Percentiles rank a stretch among this genome's conserved stretches.
Conservation (phyloP, 1,140 invertebrate genomes). For the Mercenaria mercenaria region DNA sequence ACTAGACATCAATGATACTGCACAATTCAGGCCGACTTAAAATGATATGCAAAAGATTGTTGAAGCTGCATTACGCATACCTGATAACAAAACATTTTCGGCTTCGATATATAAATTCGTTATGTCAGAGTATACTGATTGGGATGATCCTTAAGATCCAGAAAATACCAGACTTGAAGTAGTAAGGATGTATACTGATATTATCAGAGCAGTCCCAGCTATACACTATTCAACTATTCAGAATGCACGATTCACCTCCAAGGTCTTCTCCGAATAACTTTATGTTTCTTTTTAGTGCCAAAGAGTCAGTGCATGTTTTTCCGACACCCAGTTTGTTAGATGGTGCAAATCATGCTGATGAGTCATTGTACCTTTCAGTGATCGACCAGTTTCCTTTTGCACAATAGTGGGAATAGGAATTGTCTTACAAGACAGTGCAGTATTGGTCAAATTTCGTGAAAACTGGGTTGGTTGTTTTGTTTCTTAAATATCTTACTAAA, state of each 20-base stretch:
- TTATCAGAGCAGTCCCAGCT: neutral
- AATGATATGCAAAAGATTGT: neutral
- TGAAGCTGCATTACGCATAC: neutral
- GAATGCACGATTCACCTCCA: neutral
- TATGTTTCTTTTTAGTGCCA: neutral
- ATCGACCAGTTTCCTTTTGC: neutral
- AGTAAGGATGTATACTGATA: neutral
- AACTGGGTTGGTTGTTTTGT: neutral
- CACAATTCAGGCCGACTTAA: neutral
- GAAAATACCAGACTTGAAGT: neutral
- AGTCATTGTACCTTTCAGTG: neutral
- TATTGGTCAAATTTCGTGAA: slow-evolving; percentile 38
- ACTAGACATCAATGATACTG: neutral
- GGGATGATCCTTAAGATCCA: neutral
- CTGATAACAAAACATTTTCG: neutral
- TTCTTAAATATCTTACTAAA: too few relatives aligned
- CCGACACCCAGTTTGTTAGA: neutral
- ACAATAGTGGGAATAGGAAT: neutral
- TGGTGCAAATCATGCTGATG: neutral
- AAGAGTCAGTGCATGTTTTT: neutral
- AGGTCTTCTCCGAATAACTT: neutral
- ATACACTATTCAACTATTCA: neutral
- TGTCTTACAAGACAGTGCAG: neutral
- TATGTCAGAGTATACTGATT: neutral
- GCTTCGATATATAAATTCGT: neutral